Conservation (phyloP, 2,888 invertebrate species). For the Hydrotaea cyrtoneurina region DNA sequence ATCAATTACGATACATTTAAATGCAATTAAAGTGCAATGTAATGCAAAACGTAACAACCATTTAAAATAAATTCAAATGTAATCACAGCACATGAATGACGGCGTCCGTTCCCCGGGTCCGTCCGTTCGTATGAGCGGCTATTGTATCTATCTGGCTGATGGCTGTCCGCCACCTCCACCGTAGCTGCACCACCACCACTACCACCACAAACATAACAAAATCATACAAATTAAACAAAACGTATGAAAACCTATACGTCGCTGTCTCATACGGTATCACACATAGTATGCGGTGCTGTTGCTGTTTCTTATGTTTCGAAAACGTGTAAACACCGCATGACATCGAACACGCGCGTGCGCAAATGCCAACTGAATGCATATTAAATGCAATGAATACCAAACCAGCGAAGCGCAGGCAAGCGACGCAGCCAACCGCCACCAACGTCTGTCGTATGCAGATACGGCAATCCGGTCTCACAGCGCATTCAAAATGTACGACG, state of each 20-base stretch:
- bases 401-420: not conserved
- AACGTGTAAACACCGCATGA: constrained; percentile 68
- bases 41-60: constrained; percentile 67
- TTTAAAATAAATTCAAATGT: constrained; percentile 62
- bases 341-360: constrained; percentile 68
- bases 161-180: not conserved
- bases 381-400: constrained; percentile 48
- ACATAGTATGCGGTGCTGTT: not conserved
- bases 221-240: constrained; percentile 64
- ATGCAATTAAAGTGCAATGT: constrained; percentile 67
- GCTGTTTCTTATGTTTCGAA: constrained; percentile 43
- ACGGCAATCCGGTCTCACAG: not conserved
- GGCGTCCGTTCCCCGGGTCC: not conserved
- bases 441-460: constrained; percentile 24
- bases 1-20: constrained; percentile 67
- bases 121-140: not conserved
- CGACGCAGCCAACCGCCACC: not conserved
- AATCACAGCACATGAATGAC: constrained; percentile 33
- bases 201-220: constrained; percentile 50
- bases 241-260: constrained; percentile 47
- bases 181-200: not conserved
- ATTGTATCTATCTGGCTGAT: not conserved
- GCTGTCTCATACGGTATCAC: not conserved
- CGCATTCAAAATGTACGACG: not conserved
- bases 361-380: constrained; percentile 57